phyloP scores from a whole-genome alignment of 1,140 invertebrate genomes.

The Chlorops oryzae region DNA sequence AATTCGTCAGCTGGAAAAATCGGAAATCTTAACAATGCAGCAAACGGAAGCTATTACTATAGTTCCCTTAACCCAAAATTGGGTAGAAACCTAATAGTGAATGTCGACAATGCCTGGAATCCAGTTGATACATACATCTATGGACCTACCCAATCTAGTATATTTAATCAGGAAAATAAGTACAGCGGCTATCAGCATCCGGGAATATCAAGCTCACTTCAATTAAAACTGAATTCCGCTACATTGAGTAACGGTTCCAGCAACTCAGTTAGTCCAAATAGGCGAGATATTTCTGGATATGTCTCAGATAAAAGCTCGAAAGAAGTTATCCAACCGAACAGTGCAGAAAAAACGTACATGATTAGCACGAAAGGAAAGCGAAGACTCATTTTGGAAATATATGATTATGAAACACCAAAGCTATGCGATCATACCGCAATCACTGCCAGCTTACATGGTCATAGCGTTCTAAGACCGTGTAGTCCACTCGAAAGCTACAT shows the following conservation, averaged over 20 bases:
- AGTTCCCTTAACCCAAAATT: conserved; percentile 44
- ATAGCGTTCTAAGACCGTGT: conserved; percentile 63
- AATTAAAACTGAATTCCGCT: too few relatives aligned
- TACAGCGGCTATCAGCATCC: conserved; percentile 41
- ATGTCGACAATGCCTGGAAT: conserved; percentile 48
- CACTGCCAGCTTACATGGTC: conserved; percentile 52
- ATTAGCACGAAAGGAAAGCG: conserved; percentile 44
- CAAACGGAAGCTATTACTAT: conserved; percentile 42
- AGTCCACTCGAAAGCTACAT: conserved; percentile 71
- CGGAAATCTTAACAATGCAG: conserved; percentile 33
- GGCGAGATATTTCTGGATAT: too few relatives aligned
- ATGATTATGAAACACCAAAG: conserved; percentile 66
- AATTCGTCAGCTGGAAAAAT: conserved; percentile 37
- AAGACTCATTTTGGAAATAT: conserved; percentile 55
- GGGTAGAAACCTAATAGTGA: conserved; percentile 41
- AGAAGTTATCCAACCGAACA: conserved; percentile 20
- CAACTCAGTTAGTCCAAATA: conserved; percentile 26
- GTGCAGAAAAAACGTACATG: conserved; percentile 27
- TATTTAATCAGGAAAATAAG: conserved; percentile 46
- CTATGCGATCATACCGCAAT: conserved; percentile 76
- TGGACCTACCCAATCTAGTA: conserved; percentile 44
- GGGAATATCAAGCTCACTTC: too few relatives aligned
- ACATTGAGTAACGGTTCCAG: neutral
- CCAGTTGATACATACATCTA: conserved; percentile 48
- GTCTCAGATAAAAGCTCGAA: conserved; percentile 21